These are phyloP conservation scores for Ichneumoninae sp. DNA, from an alignment of 2,888 invertebrate genomes.

Conservation along the genomic window DNA sequence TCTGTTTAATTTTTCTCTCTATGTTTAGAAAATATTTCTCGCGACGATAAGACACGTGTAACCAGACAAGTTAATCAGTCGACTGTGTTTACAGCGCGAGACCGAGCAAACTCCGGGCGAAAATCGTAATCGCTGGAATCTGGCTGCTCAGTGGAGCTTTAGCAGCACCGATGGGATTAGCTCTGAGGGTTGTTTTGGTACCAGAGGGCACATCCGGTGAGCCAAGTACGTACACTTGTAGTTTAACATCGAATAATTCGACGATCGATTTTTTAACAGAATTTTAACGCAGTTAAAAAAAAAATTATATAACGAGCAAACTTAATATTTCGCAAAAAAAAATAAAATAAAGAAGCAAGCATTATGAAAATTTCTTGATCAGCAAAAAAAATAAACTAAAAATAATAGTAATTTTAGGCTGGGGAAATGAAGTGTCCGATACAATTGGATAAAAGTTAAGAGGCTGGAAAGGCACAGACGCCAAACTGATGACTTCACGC, in stretches of 20 bases:
- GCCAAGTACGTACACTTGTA: slow-evolving; percentile 35
- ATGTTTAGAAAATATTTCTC: background rate
- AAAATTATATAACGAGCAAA: too few species aligned
- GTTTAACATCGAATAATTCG: background rate
- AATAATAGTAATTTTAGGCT: background rate
- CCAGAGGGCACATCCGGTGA: slow-evolving; percentile 85
- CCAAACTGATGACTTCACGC: background rate
- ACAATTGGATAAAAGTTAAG: background rate
- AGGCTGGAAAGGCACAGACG: background rate
- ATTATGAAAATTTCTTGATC: background rate
- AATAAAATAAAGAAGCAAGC: background rate
- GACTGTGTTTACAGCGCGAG: slow-evolving; percentile 86
- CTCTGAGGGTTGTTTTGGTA: slow-evolving; percentile 86
- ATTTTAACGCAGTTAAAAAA: too few species aligned
- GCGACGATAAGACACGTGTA: background rate
- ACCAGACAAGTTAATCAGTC: slow-evolving; percentile 19
- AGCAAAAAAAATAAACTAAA: background rate
- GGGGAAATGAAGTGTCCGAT: background rate
- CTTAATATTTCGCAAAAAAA: background rate
- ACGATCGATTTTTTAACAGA: background rate
- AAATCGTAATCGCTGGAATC: slow-evolving; percentile 90
- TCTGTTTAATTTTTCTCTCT: background rate
- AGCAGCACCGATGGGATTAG: slow-evolving; percentile 89
- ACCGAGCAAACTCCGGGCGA: slow-evolving; percentile 90
- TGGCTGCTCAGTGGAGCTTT: slow-evolving; percentile 90